Conservation (phyloP, 2,797 vertebrate genomes). For the Oreochromis mossambicus region DNA sequence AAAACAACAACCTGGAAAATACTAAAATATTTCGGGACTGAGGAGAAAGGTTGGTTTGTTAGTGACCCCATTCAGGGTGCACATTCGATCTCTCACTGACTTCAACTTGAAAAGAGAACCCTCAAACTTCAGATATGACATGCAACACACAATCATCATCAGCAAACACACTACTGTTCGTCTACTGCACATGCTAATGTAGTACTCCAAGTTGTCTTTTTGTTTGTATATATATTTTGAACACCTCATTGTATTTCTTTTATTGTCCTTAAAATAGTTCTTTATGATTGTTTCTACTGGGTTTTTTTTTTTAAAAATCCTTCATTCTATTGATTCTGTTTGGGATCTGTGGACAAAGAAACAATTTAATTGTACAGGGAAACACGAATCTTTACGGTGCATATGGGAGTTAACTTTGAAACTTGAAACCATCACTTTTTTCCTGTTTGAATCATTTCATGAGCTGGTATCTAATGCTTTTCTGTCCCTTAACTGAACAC, state of each 20-base stretch:
- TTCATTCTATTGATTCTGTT: not conserved
- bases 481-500: not conserved
- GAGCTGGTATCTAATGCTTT: not conserved
- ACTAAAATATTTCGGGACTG: not conserved
- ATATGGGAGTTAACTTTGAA: not conserved
- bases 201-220: not conserved
- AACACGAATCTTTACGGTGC: not conserved
- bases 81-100: not conserved
- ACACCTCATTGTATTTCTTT: not conserved
- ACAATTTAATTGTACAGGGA: not conserved
- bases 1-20: not conserved
- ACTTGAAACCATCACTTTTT: not conserved
- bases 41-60: not conserved
- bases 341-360: not conserved
- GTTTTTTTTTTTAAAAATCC: fast-evolving
- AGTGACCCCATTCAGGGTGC: not conserved
- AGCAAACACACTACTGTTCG: not conserved
- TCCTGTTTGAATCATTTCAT: not conserved
- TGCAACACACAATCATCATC: not conserved
- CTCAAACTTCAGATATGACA: not conserved
- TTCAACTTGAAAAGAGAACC: not conserved
- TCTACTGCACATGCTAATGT: not conserved
- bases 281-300: not conserved
- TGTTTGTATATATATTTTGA: not conserved
- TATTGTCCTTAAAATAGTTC: not conserved